phyloP scores from a whole-genome alignment of 2,888 invertebrate genomes.

The Lasioglossum vierecki region DNA sequence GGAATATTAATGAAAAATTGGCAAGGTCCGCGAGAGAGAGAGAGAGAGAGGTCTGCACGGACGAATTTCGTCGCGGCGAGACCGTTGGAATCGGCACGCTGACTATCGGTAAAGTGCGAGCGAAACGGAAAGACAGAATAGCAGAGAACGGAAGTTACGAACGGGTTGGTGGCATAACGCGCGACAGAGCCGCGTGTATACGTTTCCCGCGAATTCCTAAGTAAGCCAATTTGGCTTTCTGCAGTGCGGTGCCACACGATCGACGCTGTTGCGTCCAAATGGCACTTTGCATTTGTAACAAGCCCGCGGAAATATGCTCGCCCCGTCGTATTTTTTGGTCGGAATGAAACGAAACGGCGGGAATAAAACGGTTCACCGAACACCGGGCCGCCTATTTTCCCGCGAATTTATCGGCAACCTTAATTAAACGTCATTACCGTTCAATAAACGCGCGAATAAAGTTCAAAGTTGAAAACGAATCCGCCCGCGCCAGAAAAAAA shows the following conservation, averaged over 20 bases:
- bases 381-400: background rate
- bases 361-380: background rate
- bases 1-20: constrained; percentile 59
- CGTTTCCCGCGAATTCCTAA: constrained; percentile 52
- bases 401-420: constrained; percentile 47
- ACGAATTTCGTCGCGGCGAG: constrained; percentile 21
- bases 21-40: constrained; percentile 9
- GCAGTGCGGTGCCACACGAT: constrained; percentile 59
- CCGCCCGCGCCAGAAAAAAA: background rate
- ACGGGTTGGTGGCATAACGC: constrained; percentile 46
- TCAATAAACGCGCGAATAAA: constrained; percentile 20
- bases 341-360: background rate
- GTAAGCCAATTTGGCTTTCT: constrained; percentile 62
- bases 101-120: background rate
- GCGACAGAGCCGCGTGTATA: constrained; percentile 37
- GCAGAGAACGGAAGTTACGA: constrained; percentile 40
- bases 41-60: too few relatives aligned
- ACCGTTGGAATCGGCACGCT: background rate
- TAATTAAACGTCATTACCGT: constrained; percentile 51
- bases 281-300: constrained; percentile 57
- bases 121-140: background rate
- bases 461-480: constrained; percentile 9
- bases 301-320: constrained; percentile 44
- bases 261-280: constrained; percentile 61
- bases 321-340: background rate